These are phyloP conservation scores for Heliconius eleuchia DNA, from an alignment of 1,140 invertebrate genomes.

Conservation along the genomic window DNA sequence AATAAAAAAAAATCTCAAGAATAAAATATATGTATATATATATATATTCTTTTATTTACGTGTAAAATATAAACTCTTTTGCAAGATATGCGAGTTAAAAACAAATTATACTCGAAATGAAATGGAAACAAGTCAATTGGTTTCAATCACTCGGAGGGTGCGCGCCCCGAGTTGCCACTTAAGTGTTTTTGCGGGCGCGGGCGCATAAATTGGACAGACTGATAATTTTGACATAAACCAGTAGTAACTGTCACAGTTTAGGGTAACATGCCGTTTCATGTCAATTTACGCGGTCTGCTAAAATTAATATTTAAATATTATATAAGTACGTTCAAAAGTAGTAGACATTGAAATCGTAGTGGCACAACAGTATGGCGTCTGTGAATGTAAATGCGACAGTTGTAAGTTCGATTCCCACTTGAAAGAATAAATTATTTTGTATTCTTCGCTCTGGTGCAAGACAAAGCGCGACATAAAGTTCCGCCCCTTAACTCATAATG, in stretches of 20 bases:
- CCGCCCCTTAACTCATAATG: too few relatives aligned
- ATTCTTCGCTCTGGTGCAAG: too few relatives aligned
- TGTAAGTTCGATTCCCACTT: too few relatives aligned
- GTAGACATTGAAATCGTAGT: too few relatives aligned
- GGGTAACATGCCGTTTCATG: constrained; percentile 67
- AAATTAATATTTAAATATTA: background rate
- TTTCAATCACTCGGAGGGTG: constrained; percentile 51
- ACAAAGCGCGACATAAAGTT: too few relatives aligned
- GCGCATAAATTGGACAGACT: constrained; percentile 69
- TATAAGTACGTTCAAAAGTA: background rate
- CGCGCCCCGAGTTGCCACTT: constrained; percentile 60
- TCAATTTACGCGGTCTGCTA: constrained; percentile 53
- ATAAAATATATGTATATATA: too few relatives aligned
- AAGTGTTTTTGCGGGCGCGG: constrained; percentile 63
- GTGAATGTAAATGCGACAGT: too few relatives aligned
- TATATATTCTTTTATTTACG: background rate
- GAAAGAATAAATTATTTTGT: too few relatives aligned
- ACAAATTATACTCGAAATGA: constrained; percentile 47
- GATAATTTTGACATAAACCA: constrained; percentile 79
- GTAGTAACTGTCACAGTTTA: constrained; percentile 68
- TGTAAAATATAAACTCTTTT: background rate
- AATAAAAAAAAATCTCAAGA: background rate
- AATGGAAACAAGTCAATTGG: constrained; percentile 72
- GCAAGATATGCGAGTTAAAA: background rate
- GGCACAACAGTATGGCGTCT: too few relatives aligned